Evolutionary conservation across 2,113 vertebrate species (phyloP).

Genomic region (Ophiodon elongatus): DNA sequence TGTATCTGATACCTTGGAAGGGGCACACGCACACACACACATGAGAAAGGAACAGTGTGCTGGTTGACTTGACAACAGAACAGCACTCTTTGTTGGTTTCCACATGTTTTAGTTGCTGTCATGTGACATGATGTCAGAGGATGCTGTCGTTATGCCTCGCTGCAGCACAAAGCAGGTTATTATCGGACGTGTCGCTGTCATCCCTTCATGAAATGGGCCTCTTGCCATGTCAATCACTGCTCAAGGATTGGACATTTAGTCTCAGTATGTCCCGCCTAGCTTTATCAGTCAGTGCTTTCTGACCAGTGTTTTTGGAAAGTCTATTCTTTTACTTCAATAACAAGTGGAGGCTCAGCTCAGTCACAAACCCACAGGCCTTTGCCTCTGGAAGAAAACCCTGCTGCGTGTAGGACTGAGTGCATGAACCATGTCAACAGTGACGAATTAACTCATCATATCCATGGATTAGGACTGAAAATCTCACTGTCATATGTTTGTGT

Average conservation of each 20-base stretch:
- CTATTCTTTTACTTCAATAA: neutral
- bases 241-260: slow-evolving; percentile 17
- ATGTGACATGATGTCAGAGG: slow-evolving; percentile 75
- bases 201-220: slow-evolving; percentile 35
- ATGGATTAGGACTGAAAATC: neutral
- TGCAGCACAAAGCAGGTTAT: slow-evolving; percentile 67
- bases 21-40: neutral
- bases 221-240: slow-evolving; percentile 44
- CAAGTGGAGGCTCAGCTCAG: neutral
- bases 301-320: slow-evolving; percentile 16
- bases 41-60: neutral
- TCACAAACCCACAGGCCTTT: neutral
- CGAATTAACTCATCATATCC: neutral
- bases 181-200: slow-evolving; percentile 50
- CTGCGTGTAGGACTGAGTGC: neutral
- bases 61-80: slow-evolving; percentile 26
- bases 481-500: slow-evolving; percentile 28
- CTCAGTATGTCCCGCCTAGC: slow-evolving; percentile 5
- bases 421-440: slow-evolving; percentile 8
- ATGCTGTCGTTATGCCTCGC: slow-evolving; percentile 57
- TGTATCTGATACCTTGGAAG: neutral
- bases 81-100: slow-evolving; percentile 50
- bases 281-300: slow-evolving; percentile 18
- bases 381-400: neutral
- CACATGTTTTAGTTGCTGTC: slow-evolving; percentile 53